phyloP scores from a whole-genome alignment of 2,113 vertebrate species.

The Tachysurus vachellii region DNA sequence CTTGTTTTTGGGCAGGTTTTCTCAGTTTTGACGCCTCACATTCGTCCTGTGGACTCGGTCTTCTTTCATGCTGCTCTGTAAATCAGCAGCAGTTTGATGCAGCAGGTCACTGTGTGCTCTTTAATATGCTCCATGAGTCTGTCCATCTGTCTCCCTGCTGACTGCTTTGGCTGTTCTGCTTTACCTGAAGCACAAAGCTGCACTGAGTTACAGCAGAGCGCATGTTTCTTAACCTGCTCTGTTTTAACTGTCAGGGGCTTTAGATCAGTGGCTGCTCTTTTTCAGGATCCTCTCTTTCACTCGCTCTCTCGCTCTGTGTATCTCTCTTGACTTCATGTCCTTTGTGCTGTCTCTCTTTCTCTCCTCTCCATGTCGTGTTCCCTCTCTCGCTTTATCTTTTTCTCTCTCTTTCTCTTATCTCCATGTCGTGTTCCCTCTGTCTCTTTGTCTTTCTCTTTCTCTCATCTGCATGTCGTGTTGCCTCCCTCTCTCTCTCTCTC shows the following conservation, averaged over 20 bases:
- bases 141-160: conserved; percentile 6
- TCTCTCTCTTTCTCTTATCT: too few species aligned
- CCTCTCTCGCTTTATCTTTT: background rate
- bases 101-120: conserved; percentile 26
- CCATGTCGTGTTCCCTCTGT: too few species aligned
- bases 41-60: background rate
- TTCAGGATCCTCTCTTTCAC: background rate
- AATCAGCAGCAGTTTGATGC: conserved; percentile 26
- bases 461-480: too few species aligned
- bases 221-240: background rate
- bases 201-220: conserved; percentile 13
- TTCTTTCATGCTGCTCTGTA: conserved; percentile 18
- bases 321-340: background rate
- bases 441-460: too few species aligned
- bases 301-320: background rate
- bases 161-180: conserved; percentile 11
- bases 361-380: too few species aligned
- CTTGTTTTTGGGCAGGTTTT: background rate
- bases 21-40: background rate
- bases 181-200: conserved; percentile 27
- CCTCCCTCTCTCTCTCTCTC: too few species aligned
- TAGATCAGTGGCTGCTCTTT: background rate
- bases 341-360: background rate
- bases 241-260: background rate
- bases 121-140: conserved; percentile 24